These are phyloP conservation scores for Cataglyphis rosenhaueri DNA, from an alignment of 2,888 invertebrate genomes.

Conservation along the genomic window DNA sequence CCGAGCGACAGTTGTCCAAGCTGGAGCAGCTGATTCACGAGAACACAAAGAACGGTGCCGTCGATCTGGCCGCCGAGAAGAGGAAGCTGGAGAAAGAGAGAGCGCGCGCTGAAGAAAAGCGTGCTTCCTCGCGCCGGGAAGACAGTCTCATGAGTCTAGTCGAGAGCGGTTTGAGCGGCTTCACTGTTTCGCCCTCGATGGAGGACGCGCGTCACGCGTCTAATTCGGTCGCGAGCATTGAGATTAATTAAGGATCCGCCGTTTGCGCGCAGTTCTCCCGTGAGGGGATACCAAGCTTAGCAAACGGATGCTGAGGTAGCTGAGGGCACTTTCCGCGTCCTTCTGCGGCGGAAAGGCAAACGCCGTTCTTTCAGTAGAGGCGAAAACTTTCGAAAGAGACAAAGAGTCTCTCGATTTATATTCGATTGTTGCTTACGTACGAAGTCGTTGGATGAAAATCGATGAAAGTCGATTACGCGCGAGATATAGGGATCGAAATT, in stretches of 20 bases:
- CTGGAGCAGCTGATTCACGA: conserved; percentile 78
- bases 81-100: conserved; percentile 68
- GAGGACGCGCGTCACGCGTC: conserved; percentile 66
- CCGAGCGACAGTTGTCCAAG: conserved; percentile 73
- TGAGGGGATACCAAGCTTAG: conserved; percentile 22
- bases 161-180: conserved; percentile 78
- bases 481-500: not conserved
- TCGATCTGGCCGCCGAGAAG: conserved; percentile 51
- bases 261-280: conserved; percentile 18
- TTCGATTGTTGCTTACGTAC: conserved; percentile 27
- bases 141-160: conserved; percentile 76
- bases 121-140: conserved; percentile 60
- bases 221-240: conserved; percentile 74
- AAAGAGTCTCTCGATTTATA: conserved; percentile 20
- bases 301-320: conserved; percentile 16
- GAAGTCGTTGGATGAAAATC: conserved; percentile 35
- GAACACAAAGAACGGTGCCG: conserved; percentile 68
- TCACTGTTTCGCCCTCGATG: conserved; percentile 72
- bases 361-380: conserved; percentile 35
- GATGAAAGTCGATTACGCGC: not conserved
- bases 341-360: not conserved
- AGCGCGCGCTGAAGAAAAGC: conserved; percentile 61
- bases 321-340: conserved; percentile 4
- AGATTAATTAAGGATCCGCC: conserved; percentile 63
- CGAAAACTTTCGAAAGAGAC: conserved; percentile 18